A percentile compares a stretch with the other conserved stretches of the same genome.
These are phyloP conservation scores for Paramacrobiotus metropolitanus DNA, from an alignment of 1,140 invertebrate genomes.

Conservation along the genomic window DNA sequence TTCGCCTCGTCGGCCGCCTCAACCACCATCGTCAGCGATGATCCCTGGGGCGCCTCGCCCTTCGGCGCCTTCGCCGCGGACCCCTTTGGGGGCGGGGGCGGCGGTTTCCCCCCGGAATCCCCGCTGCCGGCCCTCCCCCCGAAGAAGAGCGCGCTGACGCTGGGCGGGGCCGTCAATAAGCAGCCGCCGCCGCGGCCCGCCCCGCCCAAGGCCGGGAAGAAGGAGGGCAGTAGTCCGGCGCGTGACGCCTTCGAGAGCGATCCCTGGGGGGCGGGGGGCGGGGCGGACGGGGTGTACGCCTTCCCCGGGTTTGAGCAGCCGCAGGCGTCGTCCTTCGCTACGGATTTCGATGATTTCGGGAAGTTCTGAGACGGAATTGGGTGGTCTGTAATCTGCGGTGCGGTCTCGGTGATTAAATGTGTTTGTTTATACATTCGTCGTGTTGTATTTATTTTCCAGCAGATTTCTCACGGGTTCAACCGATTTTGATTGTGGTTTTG, in stretches of 20 bases:
- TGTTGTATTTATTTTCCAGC: too few relatives aligned
- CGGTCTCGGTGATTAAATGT: too few relatives aligned
- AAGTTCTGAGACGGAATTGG: too few relatives aligned
- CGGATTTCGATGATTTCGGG: not conserved
- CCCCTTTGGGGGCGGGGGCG: not conserved
- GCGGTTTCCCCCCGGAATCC: not conserved
- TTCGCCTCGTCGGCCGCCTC: not conserved
- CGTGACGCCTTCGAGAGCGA: slow-evolving; percentile 1
- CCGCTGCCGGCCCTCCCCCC: not conserved
- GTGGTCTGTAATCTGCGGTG: too few relatives aligned
- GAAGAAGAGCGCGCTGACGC: not conserved
- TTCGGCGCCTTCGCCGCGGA: not conserved
- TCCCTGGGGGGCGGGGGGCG: not conserved
- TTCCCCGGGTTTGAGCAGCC: slow-evolving; percentile 2
- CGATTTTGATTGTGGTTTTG: too few relatives aligned
- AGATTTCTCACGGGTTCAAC: too few relatives aligned
- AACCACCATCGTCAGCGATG: not conserved
- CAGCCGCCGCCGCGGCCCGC: not conserved
- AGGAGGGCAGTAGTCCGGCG: not conserved
- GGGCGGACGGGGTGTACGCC: not conserved
- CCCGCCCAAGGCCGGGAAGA: slow-evolving; percentile 1
- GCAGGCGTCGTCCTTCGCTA: not conserved
- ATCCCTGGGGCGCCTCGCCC: slow-evolving; percentile 1
- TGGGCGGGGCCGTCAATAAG: not conserved
- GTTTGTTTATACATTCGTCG: too few relatives aligned